Percentiles rank a stretch among this genome's conserved stretches.
Evolutionary conservation across 2,888 invertebrate genomes (phyloP).

Genomic region (Aphodius granarius): DNA sequence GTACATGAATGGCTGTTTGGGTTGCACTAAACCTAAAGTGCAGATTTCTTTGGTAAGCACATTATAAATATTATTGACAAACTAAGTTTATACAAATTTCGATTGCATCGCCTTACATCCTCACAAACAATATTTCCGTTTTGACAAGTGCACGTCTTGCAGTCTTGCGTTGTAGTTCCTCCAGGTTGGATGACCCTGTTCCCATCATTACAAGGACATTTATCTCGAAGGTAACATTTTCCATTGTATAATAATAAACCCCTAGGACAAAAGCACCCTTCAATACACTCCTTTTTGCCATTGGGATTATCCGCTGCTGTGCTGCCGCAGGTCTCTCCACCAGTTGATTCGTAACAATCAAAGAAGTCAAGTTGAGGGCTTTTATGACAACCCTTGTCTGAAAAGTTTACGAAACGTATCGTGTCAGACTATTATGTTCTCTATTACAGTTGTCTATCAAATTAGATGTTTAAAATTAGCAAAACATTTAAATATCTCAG

Average conservation of each 20-base stretch:
- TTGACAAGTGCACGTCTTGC: slow-evolving; percentile 81
- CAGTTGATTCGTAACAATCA: background rate
- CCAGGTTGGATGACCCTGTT: slow-evolving; percentile 75
- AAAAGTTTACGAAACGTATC: background rate
- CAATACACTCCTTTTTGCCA: slow-evolving; percentile 64
- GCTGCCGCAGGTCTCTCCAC: background rate
- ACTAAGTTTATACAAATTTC: background rate
- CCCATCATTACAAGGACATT: slow-evolving; percentile 80
- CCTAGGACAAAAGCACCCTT: slow-evolving; percentile 86
- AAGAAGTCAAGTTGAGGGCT: background rate
- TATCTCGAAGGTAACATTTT: slow-evolving; percentile 67
- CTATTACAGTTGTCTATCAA: too few species aligned
- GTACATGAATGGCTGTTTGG: too few species aligned
- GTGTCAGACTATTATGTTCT: too few species aligned
- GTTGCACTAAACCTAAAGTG: too few species aligned
- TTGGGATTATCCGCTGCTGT: slow-evolving; percentile 21
- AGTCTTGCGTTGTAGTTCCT: slow-evolving; percentile 72
- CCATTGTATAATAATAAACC: slow-evolving; percentile 75
- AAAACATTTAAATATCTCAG: too few species aligned
- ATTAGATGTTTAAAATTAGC: too few species aligned
- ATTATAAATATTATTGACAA: background rate
- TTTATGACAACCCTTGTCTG: background rate
- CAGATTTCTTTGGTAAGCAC: too few species aligned
- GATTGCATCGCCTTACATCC: slow-evolving; percentile 50
- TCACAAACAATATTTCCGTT: slow-evolving; percentile 82